phyloP scores from a whole-genome alignment of 2,113 vertebrate genomes.

The Alligator mississippiensis region DNA sequence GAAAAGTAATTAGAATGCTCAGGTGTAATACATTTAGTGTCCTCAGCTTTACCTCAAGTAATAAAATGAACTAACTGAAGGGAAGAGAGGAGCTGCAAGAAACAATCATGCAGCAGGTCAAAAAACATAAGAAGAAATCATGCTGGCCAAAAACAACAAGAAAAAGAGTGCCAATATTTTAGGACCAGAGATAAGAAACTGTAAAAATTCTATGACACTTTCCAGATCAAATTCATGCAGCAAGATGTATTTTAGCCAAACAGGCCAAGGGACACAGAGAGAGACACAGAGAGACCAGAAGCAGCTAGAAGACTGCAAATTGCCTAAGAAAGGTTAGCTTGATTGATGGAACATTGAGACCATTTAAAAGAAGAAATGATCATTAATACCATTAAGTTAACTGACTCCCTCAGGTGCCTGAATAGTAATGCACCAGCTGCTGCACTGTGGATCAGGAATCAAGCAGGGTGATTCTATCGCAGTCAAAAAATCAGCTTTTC shows the following conservation, averaged over 20 bases:
- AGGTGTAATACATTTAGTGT: background rate
- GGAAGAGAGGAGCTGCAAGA: background rate
- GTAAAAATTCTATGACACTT: background rate
- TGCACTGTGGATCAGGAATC: too few relatives aligned
- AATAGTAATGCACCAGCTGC: too few relatives aligned
- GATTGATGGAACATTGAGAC: too few relatives aligned
- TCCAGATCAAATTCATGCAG: background rate
- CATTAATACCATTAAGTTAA: too few relatives aligned
- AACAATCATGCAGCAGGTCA: background rate
- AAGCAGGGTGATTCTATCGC: too few relatives aligned
- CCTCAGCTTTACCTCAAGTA: background rate
- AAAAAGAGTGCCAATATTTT: background rate
- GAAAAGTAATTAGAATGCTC: background rate
- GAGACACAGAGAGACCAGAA: too few relatives aligned
- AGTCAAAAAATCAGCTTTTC: too few relatives aligned
- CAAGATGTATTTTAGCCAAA: background rate
- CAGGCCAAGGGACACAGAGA: background rate
- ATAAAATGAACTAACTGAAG: background rate
- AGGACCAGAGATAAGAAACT: background rate
- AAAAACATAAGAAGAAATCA: background rate
- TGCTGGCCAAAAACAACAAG: background rate
- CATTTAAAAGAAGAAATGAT: too few relatives aligned
- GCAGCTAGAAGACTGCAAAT: too few relatives aligned
- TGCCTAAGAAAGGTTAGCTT: too few relatives aligned
- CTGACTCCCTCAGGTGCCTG: too few relatives aligned